Percentiles rank a stretch among this genome's conserved stretches.
Conservation (phyloP, 2,113 vertebrate species). For the Atractosteus spatula region DNA sequence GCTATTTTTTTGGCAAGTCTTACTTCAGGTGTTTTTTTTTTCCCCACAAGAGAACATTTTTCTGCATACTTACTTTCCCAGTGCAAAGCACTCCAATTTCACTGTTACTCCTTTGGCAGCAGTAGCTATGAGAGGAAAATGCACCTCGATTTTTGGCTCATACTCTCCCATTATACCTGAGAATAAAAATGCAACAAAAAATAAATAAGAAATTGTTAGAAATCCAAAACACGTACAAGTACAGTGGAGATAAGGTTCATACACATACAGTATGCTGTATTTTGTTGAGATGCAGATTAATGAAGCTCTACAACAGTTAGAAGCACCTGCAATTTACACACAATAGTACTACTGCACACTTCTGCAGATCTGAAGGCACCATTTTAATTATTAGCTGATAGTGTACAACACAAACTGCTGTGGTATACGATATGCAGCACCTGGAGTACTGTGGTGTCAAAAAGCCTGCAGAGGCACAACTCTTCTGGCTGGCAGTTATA, state of each 20-base stretch:
- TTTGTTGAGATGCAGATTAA: not conserved
- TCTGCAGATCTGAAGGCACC: not conserved
- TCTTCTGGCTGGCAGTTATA: slow-evolving; percentile 14
- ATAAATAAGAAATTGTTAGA: too few relatives aligned
- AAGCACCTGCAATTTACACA: not conserved
- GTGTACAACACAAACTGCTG: not conserved
- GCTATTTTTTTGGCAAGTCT: not conserved
- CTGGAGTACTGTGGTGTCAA: not conserved
- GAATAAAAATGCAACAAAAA: slow-evolving; percentile 43
- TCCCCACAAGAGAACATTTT: not conserved
- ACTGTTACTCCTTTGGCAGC: slow-evolving; percentile 87
- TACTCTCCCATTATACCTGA: slow-evolving; percentile 96
- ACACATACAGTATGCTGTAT: not conserved
- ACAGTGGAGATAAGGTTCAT: too few relatives aligned
- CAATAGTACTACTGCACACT: not conserved
- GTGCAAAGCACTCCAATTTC: slow-evolving; percentile 92
- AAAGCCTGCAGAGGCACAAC: not conserved
- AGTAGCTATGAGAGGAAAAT: slow-evolving; percentile 84
- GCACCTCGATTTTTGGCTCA: slow-evolving; percentile 97
- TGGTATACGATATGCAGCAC: not conserved
- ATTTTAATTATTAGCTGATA: not conserved
- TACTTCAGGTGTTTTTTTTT: not conserved
- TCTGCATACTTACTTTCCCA: slow-evolving; percentile 90
- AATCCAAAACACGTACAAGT: too few relatives aligned
- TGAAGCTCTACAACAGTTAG: not conserved